These are phyloP conservation scores for Hephaestus fuliginosus DNA, from an alignment of 2,797 vertebrate genomes.

Conservation along the genomic window DNA sequence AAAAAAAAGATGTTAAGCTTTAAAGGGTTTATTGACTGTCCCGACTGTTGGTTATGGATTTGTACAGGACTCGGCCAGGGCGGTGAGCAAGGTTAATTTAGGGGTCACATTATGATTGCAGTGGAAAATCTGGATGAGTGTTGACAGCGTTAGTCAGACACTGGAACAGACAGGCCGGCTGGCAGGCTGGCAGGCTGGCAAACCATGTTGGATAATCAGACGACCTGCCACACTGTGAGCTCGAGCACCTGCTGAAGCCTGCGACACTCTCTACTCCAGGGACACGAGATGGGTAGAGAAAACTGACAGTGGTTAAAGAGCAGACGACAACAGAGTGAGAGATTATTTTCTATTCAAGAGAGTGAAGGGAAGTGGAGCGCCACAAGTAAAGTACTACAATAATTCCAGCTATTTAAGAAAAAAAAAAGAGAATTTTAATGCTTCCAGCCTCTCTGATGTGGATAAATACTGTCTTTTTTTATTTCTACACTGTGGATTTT, in stretches of 20 bases:
- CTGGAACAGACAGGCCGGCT: constrained; percentile 39
- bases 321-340: background rate
- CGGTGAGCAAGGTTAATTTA: background rate
- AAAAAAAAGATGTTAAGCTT: background rate
- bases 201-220: constrained; percentile 56
- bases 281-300: background rate
- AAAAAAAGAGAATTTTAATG: background rate
- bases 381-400: background rate
- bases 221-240: constrained; percentile 33
- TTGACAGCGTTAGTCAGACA: constrained; percentile 41
- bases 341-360: background rate
- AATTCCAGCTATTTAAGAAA: background rate
- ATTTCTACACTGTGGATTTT: background rate
- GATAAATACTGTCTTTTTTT: background rate
- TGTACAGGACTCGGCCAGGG: background rate
- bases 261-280: background rate
- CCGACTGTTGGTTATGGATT: background rate
- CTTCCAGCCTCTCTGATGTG: background rate
- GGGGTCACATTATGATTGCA: constrained; percentile 28
- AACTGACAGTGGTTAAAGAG: background rate
- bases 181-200: background rate
- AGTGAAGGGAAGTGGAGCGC: background rate
- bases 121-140: constrained; percentile 40
- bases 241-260: constrained; percentile 31
- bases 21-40: background rate